Conservation (phyloP, 2,888 invertebrate species). For the Plebejus argus region DNA sequence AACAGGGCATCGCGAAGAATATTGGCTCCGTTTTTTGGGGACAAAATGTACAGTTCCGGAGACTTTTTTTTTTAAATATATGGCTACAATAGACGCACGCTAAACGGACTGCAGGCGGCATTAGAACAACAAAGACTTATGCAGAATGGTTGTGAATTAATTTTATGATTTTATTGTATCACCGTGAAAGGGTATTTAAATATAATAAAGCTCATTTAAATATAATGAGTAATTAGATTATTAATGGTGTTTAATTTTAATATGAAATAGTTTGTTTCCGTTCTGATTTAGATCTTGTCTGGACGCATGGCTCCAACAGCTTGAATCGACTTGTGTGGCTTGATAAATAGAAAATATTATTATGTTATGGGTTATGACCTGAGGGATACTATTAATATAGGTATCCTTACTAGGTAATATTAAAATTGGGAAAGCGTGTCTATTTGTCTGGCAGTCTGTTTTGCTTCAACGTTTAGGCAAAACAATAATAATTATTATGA, state of each 20-base stretch:
- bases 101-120: not conserved
- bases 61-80: too few relatives aligned
- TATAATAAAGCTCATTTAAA: slow-evolving; percentile 47
- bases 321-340: not conserved
- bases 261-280: slow-evolving; percentile 7
- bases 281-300: slow-evolving; percentile 8
- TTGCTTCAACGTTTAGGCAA: too few relatives aligned
- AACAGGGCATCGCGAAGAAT: too few relatives aligned
- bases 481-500: too few relatives aligned
- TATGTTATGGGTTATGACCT: too few relatives aligned
- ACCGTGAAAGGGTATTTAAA: slow-evolving; percentile 42
- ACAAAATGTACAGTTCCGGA: too few relatives aligned
- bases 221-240: slow-evolving; percentile 47
- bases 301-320: not conserved
- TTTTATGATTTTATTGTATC: slow-evolving; percentile 32
- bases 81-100: not conserved
- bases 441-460: too few relatives aligned
- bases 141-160: not conserved
- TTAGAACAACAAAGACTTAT: not conserved
- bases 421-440: too few relatives aligned
- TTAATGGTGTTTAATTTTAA: slow-evolving; percentile 44
- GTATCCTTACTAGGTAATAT: too few relatives aligned
- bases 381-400: too few relatives aligned
- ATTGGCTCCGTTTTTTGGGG: too few relatives aligned
- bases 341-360: not conserved